These are phyloP conservation scores for Liparis tanakae DNA, from an alignment of 2,797 vertebrate species.

Conservation along the genomic window DNA sequence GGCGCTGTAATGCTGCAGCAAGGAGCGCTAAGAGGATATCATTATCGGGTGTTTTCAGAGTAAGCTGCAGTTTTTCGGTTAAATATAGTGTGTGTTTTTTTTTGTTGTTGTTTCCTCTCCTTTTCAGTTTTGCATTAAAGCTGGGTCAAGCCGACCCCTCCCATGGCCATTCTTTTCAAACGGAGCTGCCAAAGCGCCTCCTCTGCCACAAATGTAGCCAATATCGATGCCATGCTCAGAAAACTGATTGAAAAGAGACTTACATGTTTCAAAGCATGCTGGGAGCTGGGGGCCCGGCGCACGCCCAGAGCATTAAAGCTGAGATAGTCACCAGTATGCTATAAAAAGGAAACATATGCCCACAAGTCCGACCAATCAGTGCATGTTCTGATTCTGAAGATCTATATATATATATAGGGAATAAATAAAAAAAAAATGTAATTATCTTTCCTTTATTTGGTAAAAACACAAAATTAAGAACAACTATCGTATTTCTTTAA, in stretches of 20 bases:
- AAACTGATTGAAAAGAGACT: conserved; percentile 87
- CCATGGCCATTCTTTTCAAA: conserved; percentile 82
- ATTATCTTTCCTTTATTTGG: conserved; percentile 4
- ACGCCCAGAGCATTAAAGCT: conserved; percentile 85
- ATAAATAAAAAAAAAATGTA: too few species aligned
- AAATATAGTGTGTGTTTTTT: conserved; percentile 80
- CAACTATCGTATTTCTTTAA: not conserved
- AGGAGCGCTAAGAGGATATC: conserved; percentile 86
- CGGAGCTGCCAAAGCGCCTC: conserved; percentile 82
- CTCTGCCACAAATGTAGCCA: conserved; percentile 82
- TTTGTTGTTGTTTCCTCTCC: conserved; percentile 75
- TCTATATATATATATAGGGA: conserved; percentile 1
- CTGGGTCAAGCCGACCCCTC: conserved; percentile 85
- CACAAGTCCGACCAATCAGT: conserved; percentile 59
- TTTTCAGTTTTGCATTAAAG: conserved; percentile 83
- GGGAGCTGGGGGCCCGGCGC: conserved; percentile 84
- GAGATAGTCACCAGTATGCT: conserved; percentile 81
- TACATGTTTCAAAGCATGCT: conserved; percentile 88
- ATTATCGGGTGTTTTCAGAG: conserved; percentile 84
- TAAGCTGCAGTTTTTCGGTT: conserved; percentile 87
- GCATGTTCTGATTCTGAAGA: conserved; percentile 55
- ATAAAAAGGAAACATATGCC: conserved; percentile 78
- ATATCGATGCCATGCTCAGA: conserved; percentile 84
- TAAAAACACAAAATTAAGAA: not conserved
- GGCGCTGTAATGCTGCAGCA: conserved; percentile 81